A percentile compares a stretch with the other conserved stretches of the same genome.
Evolutionary conservation across 2,113 vertebrate genomes (phyloP).

Genomic region (Dissostichus mawsoni): DNA sequence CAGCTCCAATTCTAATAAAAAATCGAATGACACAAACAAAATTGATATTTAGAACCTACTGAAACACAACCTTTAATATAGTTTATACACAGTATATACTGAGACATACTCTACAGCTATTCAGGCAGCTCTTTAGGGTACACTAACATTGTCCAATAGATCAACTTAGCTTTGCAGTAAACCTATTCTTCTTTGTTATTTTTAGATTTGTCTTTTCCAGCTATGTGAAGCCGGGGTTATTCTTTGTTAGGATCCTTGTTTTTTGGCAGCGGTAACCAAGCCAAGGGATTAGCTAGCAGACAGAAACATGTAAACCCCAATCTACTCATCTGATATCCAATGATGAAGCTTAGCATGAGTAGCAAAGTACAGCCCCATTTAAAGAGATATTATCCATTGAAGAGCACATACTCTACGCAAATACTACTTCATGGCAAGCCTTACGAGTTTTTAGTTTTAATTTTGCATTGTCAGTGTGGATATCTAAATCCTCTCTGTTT

Average conservation of each 20-base stretch:
- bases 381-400: constrained; percentile 1
- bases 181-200: too few species aligned
- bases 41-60: too few species aligned
- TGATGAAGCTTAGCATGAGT: constrained; percentile 19
- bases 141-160: too few species aligned
- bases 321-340: constrained; percentile 28
- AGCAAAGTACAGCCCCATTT: constrained; percentile 7
- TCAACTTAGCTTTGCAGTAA: too few species aligned
- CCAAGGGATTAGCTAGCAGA: constrained; percentile 33
- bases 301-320: neutral
- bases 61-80: too few species aligned
- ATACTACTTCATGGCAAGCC: neutral
- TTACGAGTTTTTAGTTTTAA: neutral
- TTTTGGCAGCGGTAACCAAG: constrained; percentile 34
- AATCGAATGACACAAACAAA: too few species aligned
- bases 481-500: neutral
- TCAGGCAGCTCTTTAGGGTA: too few species aligned
- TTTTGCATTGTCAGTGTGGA: neutral
- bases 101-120: too few species aligned
- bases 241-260: constrained; percentile 10
- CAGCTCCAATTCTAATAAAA: too few species aligned
- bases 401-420: neutral
- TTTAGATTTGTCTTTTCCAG: neutral
- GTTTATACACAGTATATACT: too few species aligned
- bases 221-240: neutral